Conservation (phyloP, 2,113 vertebrate species). For the Ceratotherium simum region DNA sequence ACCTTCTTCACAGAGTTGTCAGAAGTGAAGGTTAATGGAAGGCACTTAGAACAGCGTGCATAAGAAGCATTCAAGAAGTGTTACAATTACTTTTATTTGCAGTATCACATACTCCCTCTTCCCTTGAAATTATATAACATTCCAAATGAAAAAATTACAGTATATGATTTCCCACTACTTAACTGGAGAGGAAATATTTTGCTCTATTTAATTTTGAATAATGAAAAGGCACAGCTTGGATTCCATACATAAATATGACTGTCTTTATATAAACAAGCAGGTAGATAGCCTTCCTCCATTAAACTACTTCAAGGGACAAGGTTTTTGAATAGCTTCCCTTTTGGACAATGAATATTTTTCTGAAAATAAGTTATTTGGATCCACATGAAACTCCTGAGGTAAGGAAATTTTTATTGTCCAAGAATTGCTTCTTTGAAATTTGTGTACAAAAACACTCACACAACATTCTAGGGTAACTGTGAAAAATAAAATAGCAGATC, state of each 20-base stretch:
- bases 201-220: neutral
- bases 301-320: neutral
- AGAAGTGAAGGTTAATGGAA: neutral
- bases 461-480: neutral
- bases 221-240: neutral
- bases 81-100: neutral
- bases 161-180: neutral
- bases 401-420: neutral
- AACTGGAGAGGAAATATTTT: neutral
- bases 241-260: neutral
- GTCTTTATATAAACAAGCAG: neutral
- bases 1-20: neutral
- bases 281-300: neutral
- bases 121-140: neutral
- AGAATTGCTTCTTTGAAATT: neutral
- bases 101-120: neutral
- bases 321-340: neutral
- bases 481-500: neutral
- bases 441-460: neutral
- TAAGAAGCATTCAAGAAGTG: neutral
- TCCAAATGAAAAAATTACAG: neutral
- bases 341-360: neutral
- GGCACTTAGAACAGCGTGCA: neutral
- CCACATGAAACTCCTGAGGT: neutral
- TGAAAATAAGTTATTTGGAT: constrained; percentile 14